Base-by-base conservation (phyloP, 2,797 vertebrate genomes). In the Fistularia tabacaria region DNA sequence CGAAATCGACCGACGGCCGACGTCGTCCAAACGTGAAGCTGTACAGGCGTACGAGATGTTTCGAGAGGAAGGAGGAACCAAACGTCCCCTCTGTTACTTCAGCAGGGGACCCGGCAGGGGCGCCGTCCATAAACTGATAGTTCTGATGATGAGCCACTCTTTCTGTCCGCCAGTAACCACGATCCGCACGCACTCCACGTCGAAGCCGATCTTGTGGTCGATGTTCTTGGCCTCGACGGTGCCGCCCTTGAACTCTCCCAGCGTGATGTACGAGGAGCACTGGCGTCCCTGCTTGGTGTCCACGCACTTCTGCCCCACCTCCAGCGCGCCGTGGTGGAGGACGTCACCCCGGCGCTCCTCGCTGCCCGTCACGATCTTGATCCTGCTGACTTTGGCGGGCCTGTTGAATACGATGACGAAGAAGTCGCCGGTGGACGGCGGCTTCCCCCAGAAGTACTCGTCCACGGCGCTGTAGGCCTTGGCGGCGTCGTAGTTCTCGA, bases 391-490 rank as follows among this genome's bases (percentile, higher is more conserved):
- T 87, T 93, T 91, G 50, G 90, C 85, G 8, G 94, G 87, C 50
- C 92, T 93, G 70, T 94, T 91, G 76, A 98, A 96, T 44, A 95
- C 76, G 45, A 98, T 90, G 37, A 94, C 71, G 45, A 94, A 98
- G 63, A 94, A 92, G 54, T 98, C 94, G 49, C 96, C 95, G 0
- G 83, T 92, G 46, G 89, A 94, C 1, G 95, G 94, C 49, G 94
- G 87, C 71, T 98, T 98, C 0, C 94, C 94, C 95, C 96, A 98
- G 68, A 98, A 98, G 55, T 98, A 98, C 46, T 98, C 95, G 52
- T 98, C 95, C 36, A 92, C 90, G 8, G 89, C 93, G 54, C 97
- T 98, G 48, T 85, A 85, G 1, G 95, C 95, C 72, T 94, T 96
- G 69, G 91, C 90, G 49, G 93, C 91, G 10, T 94, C 94, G 3